Percentiles rank a stretch among this genome's conserved stretches.
phyloP scores from a whole-genome alignment of 2,113 vertebrate species.

The Lophura nycthemera region DNA sequence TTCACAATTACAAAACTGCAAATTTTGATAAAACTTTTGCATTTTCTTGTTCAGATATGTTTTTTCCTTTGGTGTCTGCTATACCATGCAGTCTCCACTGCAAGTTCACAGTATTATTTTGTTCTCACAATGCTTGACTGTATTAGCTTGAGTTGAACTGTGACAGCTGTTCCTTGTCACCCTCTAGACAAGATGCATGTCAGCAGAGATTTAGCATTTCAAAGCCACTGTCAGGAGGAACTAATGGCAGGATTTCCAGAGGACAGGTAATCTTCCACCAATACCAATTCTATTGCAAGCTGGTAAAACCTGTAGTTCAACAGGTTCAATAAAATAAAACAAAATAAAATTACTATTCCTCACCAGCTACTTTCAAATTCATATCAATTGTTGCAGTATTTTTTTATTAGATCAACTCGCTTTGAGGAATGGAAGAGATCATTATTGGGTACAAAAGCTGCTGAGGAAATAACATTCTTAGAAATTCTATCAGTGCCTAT shows the following conservation, averaged over 20 bases:
- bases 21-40: not conserved
- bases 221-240: not conserved
- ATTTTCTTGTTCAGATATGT: not conserved
- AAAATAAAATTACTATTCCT: not conserved
- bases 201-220: constrained; percentile 4
- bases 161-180: constrained; percentile 50
- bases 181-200: not conserved
- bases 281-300: constrained; percentile 16
- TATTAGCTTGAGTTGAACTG: not conserved
- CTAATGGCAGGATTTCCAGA: constrained; percentile 33
- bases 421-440: not conserved
- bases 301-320: not conserved
- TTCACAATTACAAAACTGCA: not conserved
- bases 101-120: not conserved
- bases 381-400: not conserved
- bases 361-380: not conserved
- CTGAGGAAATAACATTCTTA: constrained; percentile 1
- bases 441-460: not conserved
- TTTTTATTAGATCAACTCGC: not conserved
- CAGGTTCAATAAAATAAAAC: not conserved
- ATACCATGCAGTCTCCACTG: not conserved
- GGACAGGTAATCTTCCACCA: constrained; percentile 46
- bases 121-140: constrained; percentile 6
- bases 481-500: not conserved
- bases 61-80: not conserved